Percentiles rank a stretch among this genome's conserved stretches.
These are phyloP conservation scores for Oscheius sp. DNA, from an alignment of 1,140 invertebrate genomes.

Conservation along the genomic window DNA sequence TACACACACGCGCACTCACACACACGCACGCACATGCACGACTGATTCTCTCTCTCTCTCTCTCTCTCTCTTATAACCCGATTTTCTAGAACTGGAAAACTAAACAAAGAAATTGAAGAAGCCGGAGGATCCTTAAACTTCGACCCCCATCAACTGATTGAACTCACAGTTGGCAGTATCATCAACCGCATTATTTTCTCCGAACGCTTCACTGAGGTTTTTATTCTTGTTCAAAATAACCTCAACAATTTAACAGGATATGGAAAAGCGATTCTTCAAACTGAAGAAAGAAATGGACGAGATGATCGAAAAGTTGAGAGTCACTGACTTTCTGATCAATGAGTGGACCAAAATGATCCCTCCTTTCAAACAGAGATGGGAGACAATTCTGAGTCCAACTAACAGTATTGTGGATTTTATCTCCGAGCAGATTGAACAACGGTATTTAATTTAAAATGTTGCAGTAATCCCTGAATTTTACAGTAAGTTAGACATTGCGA, in stretches of 20 bases:
- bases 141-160: constrained; percentile 18
- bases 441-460: too few species aligned
- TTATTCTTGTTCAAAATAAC: not conserved
- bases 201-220: constrained; percentile 11
- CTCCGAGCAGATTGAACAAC: constrained; percentile 11
- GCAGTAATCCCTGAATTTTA: too few species aligned
- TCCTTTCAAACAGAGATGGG: constrained; percentile 57
- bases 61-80: too few species aligned
- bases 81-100: too few species aligned
- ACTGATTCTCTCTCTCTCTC: too few species aligned
- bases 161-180: constrained; percentile 25
- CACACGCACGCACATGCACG: too few species aligned
- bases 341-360: constrained; percentile 24
- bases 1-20: too few species aligned
- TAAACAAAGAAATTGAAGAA: constrained; percentile 30
- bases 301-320: not conserved
- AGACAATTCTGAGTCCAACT: constrained; percentile 44
- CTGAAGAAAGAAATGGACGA: constrained; percentile 2
- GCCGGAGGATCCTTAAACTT: constrained; percentile 13
- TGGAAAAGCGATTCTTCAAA: constrained; percentile 5
- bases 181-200: constrained; percentile 32
- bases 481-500: constrained; percentile 13
- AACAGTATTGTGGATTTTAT: constrained; percentile 33
- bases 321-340: constrained; percentile 8
- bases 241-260: constrained; percentile 7